phyloP scores from a whole-genome alignment of 2,113 vertebrate species.

The Scytalopus superciliaris region DNA sequence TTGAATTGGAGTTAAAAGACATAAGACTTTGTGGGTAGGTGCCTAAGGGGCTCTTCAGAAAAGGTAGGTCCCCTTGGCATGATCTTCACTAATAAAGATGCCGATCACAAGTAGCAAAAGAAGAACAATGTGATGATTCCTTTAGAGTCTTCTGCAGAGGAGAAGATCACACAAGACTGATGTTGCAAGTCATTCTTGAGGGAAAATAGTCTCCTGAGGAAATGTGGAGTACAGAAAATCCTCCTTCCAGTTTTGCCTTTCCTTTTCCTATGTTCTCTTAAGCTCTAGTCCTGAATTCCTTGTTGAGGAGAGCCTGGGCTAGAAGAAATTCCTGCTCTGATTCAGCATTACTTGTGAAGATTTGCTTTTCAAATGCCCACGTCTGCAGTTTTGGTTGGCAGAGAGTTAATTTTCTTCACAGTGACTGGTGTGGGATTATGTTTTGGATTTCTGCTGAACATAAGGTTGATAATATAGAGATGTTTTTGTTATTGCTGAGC shows the following conservation, averaged over 20 bases:
- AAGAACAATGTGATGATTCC: background rate
- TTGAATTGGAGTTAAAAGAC: background rate
- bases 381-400: background rate
- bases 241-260: background rate
- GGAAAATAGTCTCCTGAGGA: background rate
- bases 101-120: background rate
- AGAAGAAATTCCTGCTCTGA: background rate
- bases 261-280: background rate
- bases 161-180: background rate
- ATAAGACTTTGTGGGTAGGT: background rate
- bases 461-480: background rate
- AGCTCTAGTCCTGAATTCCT: background rate
- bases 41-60: background rate
- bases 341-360: background rate
- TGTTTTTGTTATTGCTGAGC: background rate
- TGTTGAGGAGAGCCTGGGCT: background rate
- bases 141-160: background rate
- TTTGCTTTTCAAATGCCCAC: background rate
- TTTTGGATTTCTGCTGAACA: background rate
- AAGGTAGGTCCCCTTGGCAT: background rate
- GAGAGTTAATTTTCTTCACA: background rate
- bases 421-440: background rate
- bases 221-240: background rate
- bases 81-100: background rate
- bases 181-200: background rate